Evolutionary conservation across 2,797 vertebrate genomes (phyloP).

Genomic region (Atherinosoma microstoma): DNA sequence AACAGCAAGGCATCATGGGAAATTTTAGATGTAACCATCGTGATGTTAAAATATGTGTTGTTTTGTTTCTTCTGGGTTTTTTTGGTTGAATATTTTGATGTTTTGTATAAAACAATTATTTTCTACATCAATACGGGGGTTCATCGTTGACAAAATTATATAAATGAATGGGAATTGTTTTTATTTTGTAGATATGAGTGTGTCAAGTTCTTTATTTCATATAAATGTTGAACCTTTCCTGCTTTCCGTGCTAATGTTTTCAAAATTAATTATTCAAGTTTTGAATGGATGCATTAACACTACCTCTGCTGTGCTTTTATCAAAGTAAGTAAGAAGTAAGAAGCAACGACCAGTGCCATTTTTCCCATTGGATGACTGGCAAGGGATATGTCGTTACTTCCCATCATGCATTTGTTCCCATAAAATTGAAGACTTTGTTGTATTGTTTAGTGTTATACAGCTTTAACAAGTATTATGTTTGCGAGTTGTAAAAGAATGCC

Average conservation of each 20-base stretch:
- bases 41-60: background rate
- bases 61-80: background rate
- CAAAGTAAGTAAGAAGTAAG: background rate
- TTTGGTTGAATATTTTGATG: background rate
- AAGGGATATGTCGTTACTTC: background rate
- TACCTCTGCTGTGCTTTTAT: background rate
- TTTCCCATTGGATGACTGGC: background rate
- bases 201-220: background rate
- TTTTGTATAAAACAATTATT: background rate
- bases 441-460: background rate
- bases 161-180: background rate
- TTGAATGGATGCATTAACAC: too few relatives aligned
- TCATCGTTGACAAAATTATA: background rate
- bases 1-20: slow-evolving; percentile 54
- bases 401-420: slow-evolving; percentile 20
- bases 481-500: background rate
- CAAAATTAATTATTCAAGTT: too few relatives aligned
- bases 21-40: background rate
- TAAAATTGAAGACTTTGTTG: fast-evolving
- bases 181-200: background rate
- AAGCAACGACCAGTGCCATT: background rate
- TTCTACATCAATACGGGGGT: background rate
- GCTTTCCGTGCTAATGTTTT: background rate
- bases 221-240: background rate
- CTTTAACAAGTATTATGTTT: background rate